These are phyloP conservation scores for Sebastes alutus DNA, from an alignment of 2,797 vertebrate genomes.

Conservation along the genomic window DNA sequence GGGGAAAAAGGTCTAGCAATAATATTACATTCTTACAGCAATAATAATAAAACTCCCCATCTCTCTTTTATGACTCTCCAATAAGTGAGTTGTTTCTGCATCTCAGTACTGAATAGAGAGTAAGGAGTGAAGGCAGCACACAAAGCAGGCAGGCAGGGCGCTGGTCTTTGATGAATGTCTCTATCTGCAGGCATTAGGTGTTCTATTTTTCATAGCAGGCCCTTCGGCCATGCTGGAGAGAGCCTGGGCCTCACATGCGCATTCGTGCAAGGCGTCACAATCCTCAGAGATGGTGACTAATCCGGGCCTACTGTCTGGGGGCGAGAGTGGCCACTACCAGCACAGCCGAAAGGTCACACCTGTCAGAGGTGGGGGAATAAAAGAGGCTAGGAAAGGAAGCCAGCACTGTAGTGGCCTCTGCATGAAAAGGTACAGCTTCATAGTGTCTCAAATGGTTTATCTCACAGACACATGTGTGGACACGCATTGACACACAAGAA, in stretches of 20 bases:
- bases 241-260: constrained; percentile 67
- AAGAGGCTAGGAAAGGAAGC: constrained; percentile 52
- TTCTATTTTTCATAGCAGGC: constrained; percentile 84
- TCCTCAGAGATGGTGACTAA: constrained; percentile 78
- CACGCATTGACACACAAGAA: not conserved
- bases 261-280: constrained; percentile 64
- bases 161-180: constrained; percentile 84
- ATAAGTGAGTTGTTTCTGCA: constrained; percentile 77
- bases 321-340: constrained; percentile 61
- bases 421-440: constrained; percentile 42
- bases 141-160: constrained; percentile 67
- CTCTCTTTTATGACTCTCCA: constrained; percentile 72
- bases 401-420: constrained; percentile 34
- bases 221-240: constrained; percentile 73
- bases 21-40: constrained; percentile 64
- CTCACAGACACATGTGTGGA: not conserved
- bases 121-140: constrained; percentile 60
- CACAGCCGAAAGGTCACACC: constrained; percentile 81
- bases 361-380: constrained; percentile 68
- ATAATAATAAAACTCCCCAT: constrained; percentile 73
- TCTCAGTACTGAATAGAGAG: constrained; percentile 65
- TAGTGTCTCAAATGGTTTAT: constrained; percentile 36
- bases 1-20: constrained; percentile 32
- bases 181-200: constrained; percentile 84
- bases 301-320: constrained; percentile 73